Conservation (phyloP, 35 echinoderm and acorn worm genomes). For the Ophiothrix spiculata region DNA sequence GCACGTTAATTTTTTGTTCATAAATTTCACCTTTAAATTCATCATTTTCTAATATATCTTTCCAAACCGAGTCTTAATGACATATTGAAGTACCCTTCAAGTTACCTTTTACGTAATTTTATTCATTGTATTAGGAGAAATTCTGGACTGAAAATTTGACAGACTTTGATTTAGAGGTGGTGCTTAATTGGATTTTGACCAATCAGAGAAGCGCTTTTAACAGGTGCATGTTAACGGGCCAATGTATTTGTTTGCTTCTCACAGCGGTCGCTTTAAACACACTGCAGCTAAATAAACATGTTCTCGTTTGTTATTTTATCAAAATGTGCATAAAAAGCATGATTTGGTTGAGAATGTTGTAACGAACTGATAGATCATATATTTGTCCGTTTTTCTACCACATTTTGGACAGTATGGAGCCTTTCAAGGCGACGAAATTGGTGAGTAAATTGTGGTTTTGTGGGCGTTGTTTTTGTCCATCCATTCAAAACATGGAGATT, state of each 20-base stretch:
- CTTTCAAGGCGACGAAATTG: constrained; percentile 43
- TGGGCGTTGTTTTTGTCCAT: neutral
- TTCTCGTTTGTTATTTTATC: too few relatives aligned
- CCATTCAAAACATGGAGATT: neutral
- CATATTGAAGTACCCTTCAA: neutral
- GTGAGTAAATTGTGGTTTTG: neutral
- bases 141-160: neutral
- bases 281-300: too few relatives aligned
- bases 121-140: neutral
- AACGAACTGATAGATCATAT: too few relatives aligned
- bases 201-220: neutral
- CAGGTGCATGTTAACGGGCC: neutral
- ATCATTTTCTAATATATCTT: neutral
- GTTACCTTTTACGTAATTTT: neutral
- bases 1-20: neutral
- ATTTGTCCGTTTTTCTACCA: too few relatives aligned
- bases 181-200: neutral
- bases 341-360: too few relatives aligned
- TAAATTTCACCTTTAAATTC: neutral
- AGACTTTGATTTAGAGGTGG: neutral
- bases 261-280: constrained; percentile 1
- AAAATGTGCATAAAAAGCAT: too few relatives aligned
- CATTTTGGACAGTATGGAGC: constrained; percentile 13
- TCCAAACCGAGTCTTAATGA: neutral
- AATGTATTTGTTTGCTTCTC: neutral